phyloP scores from a whole-genome alignment of 2,797 vertebrate species.

The Chaetophractus vellerosus region DNA sequence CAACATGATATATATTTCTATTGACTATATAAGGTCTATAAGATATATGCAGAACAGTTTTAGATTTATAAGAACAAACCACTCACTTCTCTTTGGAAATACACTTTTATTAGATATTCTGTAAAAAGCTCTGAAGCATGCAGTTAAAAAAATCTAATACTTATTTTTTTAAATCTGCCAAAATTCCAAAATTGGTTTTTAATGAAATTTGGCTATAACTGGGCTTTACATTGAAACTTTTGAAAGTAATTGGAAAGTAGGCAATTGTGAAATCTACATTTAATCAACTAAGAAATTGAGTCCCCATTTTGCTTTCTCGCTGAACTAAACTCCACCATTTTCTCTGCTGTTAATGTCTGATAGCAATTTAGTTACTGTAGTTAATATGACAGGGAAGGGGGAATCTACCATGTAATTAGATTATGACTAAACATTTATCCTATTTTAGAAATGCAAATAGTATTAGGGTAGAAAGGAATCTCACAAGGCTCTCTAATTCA shows the following conservation, averaged over 20 bases:
- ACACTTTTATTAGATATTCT: constrained; percentile 43
- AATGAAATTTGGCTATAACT: constrained; percentile 29
- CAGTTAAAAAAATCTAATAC: not conserved
- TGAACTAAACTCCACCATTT: constrained; percentile 65
- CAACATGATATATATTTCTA: not conserved
- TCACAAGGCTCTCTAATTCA: constrained; percentile 7
- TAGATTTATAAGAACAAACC: constrained; percentile 9
- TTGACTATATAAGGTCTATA: not conserved
- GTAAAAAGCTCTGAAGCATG: constrained; percentile 35
- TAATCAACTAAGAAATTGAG: constrained; percentile 60
- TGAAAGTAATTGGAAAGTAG: constrained; percentile 20
- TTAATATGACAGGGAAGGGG: not conserved
- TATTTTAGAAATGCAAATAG: constrained; percentile 54
- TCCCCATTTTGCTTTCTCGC: constrained; percentile 19
- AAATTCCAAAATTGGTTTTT: constrained; percentile 7
- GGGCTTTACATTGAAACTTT: constrained; percentile 46
- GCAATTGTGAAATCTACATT: constrained; percentile 57
- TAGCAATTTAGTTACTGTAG: constrained; percentile 54
- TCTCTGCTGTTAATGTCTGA: constrained; percentile 18
- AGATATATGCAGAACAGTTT: not conserved
- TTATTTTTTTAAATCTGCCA: constrained; percentile 9
- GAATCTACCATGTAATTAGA: constrained; percentile 44
- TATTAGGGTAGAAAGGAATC: constrained; percentile 39
- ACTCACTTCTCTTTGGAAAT: constrained; percentile 54
- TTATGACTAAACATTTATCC: constrained; percentile 45